phyloP scores from a whole-genome alignment of 2,888 invertebrate species.

The Macropis europaea region DNA sequence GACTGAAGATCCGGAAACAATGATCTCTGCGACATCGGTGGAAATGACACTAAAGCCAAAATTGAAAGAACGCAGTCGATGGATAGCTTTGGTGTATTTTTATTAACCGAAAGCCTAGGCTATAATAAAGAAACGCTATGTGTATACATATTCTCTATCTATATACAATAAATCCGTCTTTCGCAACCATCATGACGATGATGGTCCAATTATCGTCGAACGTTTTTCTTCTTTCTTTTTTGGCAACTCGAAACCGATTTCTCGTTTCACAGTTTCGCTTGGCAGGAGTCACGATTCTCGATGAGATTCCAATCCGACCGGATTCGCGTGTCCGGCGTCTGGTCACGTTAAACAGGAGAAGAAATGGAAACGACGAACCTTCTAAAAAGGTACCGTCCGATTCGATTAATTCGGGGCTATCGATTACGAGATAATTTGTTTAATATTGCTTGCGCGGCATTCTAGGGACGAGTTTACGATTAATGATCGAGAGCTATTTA shows the following conservation, averaged over 20 bases:
- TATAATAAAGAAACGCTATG: conserved; percentile 71
- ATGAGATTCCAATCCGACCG: too few species aligned
- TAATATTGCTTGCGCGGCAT: conserved; percentile 64
- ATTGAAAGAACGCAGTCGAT: background rate
- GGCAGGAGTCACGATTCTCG: conserved; percentile 69
- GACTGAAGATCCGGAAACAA: too few species aligned
- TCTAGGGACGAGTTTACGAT: conserved; percentile 42
- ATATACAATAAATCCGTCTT: conserved; percentile 72
- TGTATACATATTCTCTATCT: conserved; percentile 68
- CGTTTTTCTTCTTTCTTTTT: conserved; percentile 19
- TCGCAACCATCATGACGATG: conserved; percentile 52
- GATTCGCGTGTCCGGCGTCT: too few species aligned
- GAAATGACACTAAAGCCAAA: background rate
- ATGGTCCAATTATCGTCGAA: conserved; percentile 1
- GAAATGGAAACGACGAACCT: conserved; percentile 2
- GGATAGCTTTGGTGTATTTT: conserved; percentile 63
- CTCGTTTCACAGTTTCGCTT: conserved; percentile 53
- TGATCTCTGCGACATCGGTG: background rate
- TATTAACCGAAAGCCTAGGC: conserved; percentile 74
- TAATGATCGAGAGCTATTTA: too few species aligned
- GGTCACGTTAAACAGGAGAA: background rate
- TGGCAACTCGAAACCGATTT: conserved; percentile 64
- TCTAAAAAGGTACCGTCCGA: conserved; percentile 9
- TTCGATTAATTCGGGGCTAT: conserved; percentile 60
- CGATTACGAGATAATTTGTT: conserved; percentile 61